phyloP scores from a whole-genome alignment of 2,113 vertebrate genomes.

The Rattus norvegicus region DNA sequence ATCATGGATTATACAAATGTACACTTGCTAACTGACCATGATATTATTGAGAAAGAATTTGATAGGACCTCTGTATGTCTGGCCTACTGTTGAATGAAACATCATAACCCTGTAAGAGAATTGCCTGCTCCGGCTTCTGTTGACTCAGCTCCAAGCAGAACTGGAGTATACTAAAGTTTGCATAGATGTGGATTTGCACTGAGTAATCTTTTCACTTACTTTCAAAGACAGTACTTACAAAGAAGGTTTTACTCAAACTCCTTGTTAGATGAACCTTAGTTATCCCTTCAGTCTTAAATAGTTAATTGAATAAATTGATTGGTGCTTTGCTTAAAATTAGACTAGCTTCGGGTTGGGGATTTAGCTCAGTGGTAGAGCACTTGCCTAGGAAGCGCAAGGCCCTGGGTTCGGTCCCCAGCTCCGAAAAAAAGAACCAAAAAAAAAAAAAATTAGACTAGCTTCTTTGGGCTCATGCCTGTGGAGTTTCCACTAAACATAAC shows the following conservation, averaged over 20 bases:
- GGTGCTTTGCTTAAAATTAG: slow-evolving; percentile 66
- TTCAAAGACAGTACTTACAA: not conserved
- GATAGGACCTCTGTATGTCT: not conserved
- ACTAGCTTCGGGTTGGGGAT: too few relatives aligned
- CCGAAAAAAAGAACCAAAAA: too few relatives aligned
- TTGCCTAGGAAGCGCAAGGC: too few relatives aligned
- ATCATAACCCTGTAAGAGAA: not conserved
- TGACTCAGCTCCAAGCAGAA: not conserved
- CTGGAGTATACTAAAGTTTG: not conserved
- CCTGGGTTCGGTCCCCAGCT: too few relatives aligned
- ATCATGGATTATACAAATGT: not conserved
- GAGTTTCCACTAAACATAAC: slow-evolving; percentile 66
- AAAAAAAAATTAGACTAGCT: slow-evolving; percentile 73
- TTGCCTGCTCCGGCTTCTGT: not conserved
- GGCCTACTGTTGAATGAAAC: not conserved
- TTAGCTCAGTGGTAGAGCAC: too few relatives aligned
- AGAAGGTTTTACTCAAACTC: not conserved
- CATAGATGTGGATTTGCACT: slow-evolving; percentile 35
- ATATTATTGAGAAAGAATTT: not conserved
- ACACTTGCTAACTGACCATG: not conserved
- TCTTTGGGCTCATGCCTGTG: slow-evolving; percentile 65
- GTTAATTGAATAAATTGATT: slow-evolving; percentile 55
- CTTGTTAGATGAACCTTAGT: slow-evolving; percentile 43
- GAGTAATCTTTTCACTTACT: not conserved
- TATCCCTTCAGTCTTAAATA: slow-evolving; percentile 41